Conservation (phyloP, 1,140 invertebrate species). For the Magallana ariakensis region DNA sequence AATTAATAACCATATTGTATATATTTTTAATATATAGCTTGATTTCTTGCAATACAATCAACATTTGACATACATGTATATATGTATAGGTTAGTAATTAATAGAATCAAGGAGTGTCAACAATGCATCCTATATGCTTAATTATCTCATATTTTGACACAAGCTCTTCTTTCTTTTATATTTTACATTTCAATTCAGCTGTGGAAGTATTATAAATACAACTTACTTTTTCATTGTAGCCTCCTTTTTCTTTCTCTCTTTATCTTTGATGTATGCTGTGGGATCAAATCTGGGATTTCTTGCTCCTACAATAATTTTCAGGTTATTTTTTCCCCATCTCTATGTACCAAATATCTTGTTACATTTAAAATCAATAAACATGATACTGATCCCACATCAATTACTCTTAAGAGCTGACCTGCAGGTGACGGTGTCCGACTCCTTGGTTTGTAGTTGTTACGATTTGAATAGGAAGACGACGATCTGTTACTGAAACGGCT, state of each 20-base stretch:
- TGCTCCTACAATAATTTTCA: slow-evolving; percentile 55
- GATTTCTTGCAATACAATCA: too few relatives aligned
- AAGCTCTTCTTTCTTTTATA: too few relatives aligned
- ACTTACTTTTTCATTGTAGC: slow-evolving; percentile 68
- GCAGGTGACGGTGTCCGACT: slow-evolving; percentile 72
- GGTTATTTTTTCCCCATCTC: not conserved
- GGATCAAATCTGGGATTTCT: slow-evolving; percentile 74
- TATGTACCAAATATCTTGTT: not conserved
- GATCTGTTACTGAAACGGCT: slow-evolving; percentile 66
- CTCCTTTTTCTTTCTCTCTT: slow-evolving; percentile 70
- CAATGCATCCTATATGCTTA: too few relatives aligned
- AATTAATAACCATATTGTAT: too few relatives aligned
- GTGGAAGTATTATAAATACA: too few relatives aligned
- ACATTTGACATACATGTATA: too few relatives aligned
- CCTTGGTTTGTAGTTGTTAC: slow-evolving; percentile 58
- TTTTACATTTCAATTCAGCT: too few relatives aligned
- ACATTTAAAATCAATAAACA: not conserved
- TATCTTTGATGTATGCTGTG: slow-evolving; percentile 76
- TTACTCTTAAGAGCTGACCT: slow-evolving; percentile 51
- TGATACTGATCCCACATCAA: not conserved
- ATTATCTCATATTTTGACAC: too few relatives aligned
- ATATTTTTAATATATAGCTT: too few relatives aligned
- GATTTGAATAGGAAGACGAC: slow-evolving; percentile 51
- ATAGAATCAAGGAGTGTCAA: too few relatives aligned
- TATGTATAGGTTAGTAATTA: too few relatives aligned